A percentile compares a stretch with the other conserved stretches of the same genome.
Evolutionary conservation across 1,140 invertebrate species (phyloP).

Genomic region (Drosophila orena): DNA sequence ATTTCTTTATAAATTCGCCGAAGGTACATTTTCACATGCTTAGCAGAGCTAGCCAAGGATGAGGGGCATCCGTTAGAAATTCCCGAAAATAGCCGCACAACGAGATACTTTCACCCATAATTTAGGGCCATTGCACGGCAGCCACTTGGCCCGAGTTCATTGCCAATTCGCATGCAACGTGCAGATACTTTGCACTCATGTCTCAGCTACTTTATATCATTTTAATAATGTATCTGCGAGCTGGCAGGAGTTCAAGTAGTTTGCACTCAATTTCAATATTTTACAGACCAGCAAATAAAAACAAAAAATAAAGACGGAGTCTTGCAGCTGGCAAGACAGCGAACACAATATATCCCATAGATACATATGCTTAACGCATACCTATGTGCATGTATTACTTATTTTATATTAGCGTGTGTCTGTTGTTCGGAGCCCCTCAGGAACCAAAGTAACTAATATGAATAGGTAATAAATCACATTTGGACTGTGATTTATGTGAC

Average conservation of each 20-base stretch:
- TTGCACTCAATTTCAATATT: slow-evolving; percentile 83
- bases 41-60: slow-evolving; percentile 9
- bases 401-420: slow-evolving; percentile 76
- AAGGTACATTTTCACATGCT: slow-evolving; percentile 42
- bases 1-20: too few species aligned
- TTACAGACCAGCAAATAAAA: slow-evolving; percentile 51
- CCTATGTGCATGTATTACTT: slow-evolving; percentile 73
- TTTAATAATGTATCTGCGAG: slow-evolving; percentile 77
- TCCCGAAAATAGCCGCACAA: slow-evolving; percentile 17
- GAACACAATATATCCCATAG: slow-evolving; percentile 64
- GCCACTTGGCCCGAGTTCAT: slow-evolving; percentile 56
- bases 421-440: slow-evolving; percentile 54
- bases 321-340: slow-evolving; percentile 59
- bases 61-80: slow-evolving; percentile 40
- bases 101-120: slow-evolving; percentile 34
- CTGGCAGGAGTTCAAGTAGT: slow-evolving; percentile 71
- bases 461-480: slow-evolving; percentile 82
- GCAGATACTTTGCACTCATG: slow-evolving; percentile 62
- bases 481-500: slow-evolving; percentile 79
- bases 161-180: slow-evolving; percentile 69
- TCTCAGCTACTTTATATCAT: slow-evolving; percentile 77
- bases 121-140: slow-evolving; percentile 20
- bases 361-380: slow-evolving; percentile 68
- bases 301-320: slow-evolving; percentile 28
- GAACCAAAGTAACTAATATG: slow-evolving; percentile 76